Base-by-base conservation (phyloP, 2,797 vertebrate genomes). In the Mallotus villosus region DNA sequence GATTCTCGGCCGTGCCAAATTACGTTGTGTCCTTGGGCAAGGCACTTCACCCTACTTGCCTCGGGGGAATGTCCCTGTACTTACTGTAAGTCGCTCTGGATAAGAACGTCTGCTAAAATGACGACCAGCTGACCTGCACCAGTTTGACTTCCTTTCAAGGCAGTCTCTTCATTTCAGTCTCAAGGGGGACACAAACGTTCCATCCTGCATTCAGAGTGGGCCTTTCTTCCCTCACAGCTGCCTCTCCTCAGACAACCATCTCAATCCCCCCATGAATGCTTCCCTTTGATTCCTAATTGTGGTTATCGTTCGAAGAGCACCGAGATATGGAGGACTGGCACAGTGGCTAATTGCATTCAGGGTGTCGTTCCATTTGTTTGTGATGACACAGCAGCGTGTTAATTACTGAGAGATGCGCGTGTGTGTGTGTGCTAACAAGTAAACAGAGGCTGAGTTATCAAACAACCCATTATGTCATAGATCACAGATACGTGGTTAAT, bases 261-360 rank as follows among this genome's bases (percentile, higher is more conserved):
- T 78, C 21, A 9, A 22, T 51, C 24, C 37, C 37, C 53, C 76
- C 79, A 67, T 27, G 62, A 85, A 80, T 75, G 70, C 68, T 78
- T 77, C 82, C 64, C 72, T 83, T 82, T 89, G 83, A 86, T 88
- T 89, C 88, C 76, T 83, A 85, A 90, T 89, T 90, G 83, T 82
- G 62, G 79, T 82, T 81, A 75, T 85, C 78, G 81, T 83, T 79
- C 76, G 81, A 86, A 82, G 81, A 88, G 85, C 78, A 75, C 41
- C 60, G 51, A 84, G 75, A 79, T 84, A 84, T 74, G 67, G 77
- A 79, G 74, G 71, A 82, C 71, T 12, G 79, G 79, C 75, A 46
- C 41, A 70, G 60, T 78, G 74, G 83, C 81, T 87, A 81, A 91
- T 89, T 89, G 83, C 80, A 77, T 81, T 90, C 85, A 80, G 82